Base-by-base conservation (phyloP, 2,888 invertebrate species). In the Taphrorychus bicolor region DNA sequence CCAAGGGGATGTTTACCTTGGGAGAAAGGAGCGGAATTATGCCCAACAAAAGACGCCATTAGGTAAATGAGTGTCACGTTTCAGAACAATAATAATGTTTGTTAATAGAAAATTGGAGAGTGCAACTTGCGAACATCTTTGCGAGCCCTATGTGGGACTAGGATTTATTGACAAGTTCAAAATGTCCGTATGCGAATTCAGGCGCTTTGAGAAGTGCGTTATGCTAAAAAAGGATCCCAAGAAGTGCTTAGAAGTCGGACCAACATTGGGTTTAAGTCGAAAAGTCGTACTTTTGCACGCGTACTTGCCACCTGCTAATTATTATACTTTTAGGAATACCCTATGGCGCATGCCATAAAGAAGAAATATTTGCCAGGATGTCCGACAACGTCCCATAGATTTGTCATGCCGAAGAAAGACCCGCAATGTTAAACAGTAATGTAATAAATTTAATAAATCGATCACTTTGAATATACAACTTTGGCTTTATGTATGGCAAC, bases 351-450 rank as follows among this genome's bases (percentile, higher is more conserved):
- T 21, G 73, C 75, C n/a, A 59, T 65, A 2, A 23, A 32, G 2
- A 76, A 76, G 57, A 58, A 64, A 22, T 71, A 68, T 51, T 49
- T 75, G 19, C 73, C 76, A 19, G 76, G 76, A 18, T 72, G 73
- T 68, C 75, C 75, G 4, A 56, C 16, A 11, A 54, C n/a, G 19
- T 24, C 49, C 3, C 52, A 40, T 23, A 24, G 23, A 40, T 57
- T 52, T 23, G 53, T 62, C 19, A 52, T 18, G n/a, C 49, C 53
- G 16, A 45, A 51, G 23, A 58, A 54, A 54, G 45, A 66, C n/a
- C 45, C 23, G 16, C 45, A 65, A 32, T 65, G 59, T 65, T 45
- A 42, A 41, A 60, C 14, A n/a, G n/a, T n/a, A n/a, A n/a, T n/a
- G n/a, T n/a, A n/a, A n/a, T n/a, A n/a, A n/a, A n/a, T n/a, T n/a